Conservation (phyloP, 1,140 invertebrate genomes). For the Periplaneta americana region DNA sequence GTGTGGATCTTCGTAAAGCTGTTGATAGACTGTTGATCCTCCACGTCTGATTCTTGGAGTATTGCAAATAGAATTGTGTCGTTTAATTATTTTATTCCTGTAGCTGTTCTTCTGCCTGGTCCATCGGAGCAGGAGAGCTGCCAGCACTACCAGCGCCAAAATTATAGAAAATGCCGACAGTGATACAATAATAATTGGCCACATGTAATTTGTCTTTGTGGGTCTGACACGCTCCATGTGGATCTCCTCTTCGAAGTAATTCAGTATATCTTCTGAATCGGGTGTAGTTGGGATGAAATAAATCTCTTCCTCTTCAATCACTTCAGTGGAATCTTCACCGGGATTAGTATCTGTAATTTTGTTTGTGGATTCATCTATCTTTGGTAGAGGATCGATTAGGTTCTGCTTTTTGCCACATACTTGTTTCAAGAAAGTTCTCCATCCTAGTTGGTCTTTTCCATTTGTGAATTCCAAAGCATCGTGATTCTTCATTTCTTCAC, state of each 20-base stretch:
- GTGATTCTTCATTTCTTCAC: neutral
- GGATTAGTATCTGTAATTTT: neutral
- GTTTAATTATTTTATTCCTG: neutral
- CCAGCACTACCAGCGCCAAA: neutral
- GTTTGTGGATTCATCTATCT: neutral
- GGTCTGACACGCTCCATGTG: neutral
- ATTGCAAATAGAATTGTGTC: neutral
- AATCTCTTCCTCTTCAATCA: neutral
- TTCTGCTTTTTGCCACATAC: neutral
- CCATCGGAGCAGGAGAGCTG: neutral
- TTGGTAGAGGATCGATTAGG: neutral
- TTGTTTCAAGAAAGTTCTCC: neutral
- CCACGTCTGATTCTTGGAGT: conserved; percentile 33
- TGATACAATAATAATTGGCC: neutral
- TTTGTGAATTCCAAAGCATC: neutral
- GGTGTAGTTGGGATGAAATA: neutral
- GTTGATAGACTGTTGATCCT: conserved; percentile 44
- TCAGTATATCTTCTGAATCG: neutral
- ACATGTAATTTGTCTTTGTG: neutral
- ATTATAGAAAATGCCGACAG: neutral
- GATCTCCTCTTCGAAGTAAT: neutral
- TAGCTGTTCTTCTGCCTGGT: neutral
- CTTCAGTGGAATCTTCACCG: neutral
- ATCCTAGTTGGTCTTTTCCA: neutral
- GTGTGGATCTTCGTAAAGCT: conserved; percentile 41